These are phyloP conservation scores for Rhinoderma darwinii DNA, from an alignment of 2,113 vertebrate species.

Conservation along the genomic window DNA sequence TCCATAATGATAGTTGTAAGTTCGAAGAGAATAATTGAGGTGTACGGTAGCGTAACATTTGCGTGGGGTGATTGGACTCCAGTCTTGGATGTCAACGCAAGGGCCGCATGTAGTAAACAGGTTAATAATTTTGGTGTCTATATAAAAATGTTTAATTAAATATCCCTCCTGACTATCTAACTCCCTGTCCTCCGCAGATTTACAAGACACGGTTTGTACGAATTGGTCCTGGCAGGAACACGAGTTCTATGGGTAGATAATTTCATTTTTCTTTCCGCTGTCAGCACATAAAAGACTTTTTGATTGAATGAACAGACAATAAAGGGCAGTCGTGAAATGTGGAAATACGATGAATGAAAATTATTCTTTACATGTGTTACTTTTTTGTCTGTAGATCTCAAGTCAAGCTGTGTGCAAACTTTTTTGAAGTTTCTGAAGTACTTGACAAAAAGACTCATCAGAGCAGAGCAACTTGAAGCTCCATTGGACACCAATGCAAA, in stretches of 20 bases:
- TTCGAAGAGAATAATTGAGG: background rate
- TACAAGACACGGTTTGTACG: background rate
- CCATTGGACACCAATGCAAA: too few relatives aligned
- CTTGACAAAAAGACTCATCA: background rate
- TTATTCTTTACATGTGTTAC: background rate
- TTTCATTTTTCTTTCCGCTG: background rate
- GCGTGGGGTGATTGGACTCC: background rate
- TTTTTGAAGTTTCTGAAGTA: background rate
- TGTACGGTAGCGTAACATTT: background rate
- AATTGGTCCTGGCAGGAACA: conserved; percentile 1
- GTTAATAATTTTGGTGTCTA: background rate
- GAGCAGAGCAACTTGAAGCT: too few relatives aligned
- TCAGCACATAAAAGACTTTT: background rate
- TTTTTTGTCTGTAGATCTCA: background rate
- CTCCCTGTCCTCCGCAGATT: background rate
- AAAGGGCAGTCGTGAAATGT: background rate
- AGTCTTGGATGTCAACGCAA: background rate
- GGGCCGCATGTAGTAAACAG: background rate
- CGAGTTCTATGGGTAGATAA: background rate
- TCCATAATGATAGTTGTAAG: conserved; percentile 22
- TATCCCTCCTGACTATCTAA: background rate
- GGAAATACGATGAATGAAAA: background rate
- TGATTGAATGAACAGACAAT: background rate
- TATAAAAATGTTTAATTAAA: background rate
- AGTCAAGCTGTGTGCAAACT: background rate